Percentiles rank a stretch among this genome's conserved stretches.
Evolutionary conservation across 2,888 invertebrate genomes (phyloP).

Genomic region (Drepanosiphum platanoidis): DNA sequence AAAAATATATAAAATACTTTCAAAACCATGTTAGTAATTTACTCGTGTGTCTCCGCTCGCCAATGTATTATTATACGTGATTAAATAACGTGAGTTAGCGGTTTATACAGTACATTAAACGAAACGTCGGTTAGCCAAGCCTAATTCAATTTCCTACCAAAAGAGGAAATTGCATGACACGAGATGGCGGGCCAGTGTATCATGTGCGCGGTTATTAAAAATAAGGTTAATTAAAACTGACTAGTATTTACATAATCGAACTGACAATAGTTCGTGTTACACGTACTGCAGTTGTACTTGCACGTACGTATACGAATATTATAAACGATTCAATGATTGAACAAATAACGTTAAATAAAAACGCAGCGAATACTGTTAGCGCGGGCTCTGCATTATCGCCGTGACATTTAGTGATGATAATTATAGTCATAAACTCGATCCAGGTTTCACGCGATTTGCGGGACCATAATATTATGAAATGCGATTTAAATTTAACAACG

Average conservation of each 20-base stretch:
- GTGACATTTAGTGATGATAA: not conserved
- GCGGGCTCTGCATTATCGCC: not conserved
- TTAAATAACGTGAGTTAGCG: constrained; percentile 48
- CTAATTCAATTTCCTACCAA: constrained; percentile 59
- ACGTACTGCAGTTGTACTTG: not conserved
- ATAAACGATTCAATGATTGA: not conserved
- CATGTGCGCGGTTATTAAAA: constrained; percentile 32
- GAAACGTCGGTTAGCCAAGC: constrained; percentile 39
- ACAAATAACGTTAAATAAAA: not conserved
- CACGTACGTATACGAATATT: not conserved
- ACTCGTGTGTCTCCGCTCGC: not conserved
- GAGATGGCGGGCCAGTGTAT: constrained; percentile 16
- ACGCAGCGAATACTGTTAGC: too few species aligned
- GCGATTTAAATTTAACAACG: not conserved
- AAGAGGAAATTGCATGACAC: constrained; percentile 57
- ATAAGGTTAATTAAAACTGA: constrained; percentile 50
- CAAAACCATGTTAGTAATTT: constrained; percentile 5
- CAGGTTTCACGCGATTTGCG: too few species aligned
- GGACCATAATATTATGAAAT: too few species aligned
- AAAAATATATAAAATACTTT: not conserved
- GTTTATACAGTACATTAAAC: constrained; percentile 57
- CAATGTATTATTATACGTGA: constrained; percentile 14
- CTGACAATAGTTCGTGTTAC: constrained; percentile 6
- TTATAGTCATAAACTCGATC: too few species aligned
- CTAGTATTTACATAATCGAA: constrained; percentile 41